Evolutionary conservation across 1,140 invertebrate species (phyloP).

Genomic region (Diorhabda carinulata): DNA sequence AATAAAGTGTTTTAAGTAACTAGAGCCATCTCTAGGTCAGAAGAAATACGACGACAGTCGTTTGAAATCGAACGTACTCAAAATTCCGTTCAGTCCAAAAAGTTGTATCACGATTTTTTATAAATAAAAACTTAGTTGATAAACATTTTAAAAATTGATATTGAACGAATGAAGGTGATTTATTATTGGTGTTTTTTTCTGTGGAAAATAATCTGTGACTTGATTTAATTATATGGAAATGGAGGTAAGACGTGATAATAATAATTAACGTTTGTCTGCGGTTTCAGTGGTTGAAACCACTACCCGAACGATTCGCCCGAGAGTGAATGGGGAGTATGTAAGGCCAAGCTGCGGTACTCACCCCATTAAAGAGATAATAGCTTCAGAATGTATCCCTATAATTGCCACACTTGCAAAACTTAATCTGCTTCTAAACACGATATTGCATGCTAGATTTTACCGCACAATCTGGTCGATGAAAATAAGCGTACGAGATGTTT

Average conservation of each 20-base stretch:
- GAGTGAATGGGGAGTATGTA: conserved; percentile 22
- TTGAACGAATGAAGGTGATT: no score
- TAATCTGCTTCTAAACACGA: conserved; percentile 33
- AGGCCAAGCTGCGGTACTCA: conserved; percentile 32
- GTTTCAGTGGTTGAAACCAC: conserved; percentile 33
- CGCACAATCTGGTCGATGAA: conserved; percentile 12
- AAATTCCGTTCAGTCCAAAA: no score
- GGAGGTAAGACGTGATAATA: conserved; percentile 12
- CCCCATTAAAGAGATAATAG: conserved; percentile 37
- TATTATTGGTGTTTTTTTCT: no score
- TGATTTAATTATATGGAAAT: no score
- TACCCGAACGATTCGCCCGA: conserved; percentile 27
- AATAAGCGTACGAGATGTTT: background rate
- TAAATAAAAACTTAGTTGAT: no score
- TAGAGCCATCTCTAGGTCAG: no score
- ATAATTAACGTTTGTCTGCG: conserved; percentile 38
- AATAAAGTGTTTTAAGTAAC: no score
- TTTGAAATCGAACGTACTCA: no score
- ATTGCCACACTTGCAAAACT: conserved; percentile 36
- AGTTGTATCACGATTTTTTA: no score
- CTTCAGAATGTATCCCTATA: conserved; percentile 38
- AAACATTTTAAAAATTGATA: no score
- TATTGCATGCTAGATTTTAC: conserved; percentile 21
- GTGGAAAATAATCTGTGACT: no score
- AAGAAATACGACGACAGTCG: no score